phyloP scores from a whole-genome alignment of 2,888 invertebrate species.

The Drosophila mimica region DNA sequence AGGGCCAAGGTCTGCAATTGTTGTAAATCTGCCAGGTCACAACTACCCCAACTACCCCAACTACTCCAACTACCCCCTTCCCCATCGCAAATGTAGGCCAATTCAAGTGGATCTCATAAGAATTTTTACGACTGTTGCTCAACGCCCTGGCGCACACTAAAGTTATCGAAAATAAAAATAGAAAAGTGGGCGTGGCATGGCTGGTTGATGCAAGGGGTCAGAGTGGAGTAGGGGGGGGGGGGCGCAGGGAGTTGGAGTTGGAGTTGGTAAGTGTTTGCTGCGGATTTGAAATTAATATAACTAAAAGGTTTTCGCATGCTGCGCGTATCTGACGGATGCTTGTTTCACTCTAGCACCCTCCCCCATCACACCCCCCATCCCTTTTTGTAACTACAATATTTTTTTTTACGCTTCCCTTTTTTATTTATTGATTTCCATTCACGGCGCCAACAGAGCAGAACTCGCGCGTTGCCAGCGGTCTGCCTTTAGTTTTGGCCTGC shows the following conservation, averaged over 20 bases:
- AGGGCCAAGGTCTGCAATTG: conserved; percentile 54
- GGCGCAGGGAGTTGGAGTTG: not conserved
- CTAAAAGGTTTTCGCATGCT: conserved; percentile 75
- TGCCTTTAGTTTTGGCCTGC: conserved; percentile 45
- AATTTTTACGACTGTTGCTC: conserved; percentile 59
- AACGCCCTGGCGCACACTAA: conserved; percentile 60
- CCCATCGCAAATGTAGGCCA: conserved; percentile 12
- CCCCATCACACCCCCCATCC: not conserved
- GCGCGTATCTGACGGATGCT: conserved; percentile 67
- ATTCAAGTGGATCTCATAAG: conserved; percentile 54
- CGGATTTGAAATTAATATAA: conserved; percentile 80
- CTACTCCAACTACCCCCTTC: not conserved
- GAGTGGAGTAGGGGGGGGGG: not conserved
- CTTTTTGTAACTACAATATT: conserved; percentile 5
- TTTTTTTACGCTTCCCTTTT: conserved; percentile 22
- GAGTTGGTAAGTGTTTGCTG: conserved; percentile 28
- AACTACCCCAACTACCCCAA: not conserved
- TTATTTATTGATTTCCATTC: conserved; percentile 69
- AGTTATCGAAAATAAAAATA: conserved; percentile 45
- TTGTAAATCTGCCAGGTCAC: conserved; percentile 9
- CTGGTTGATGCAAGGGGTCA: not conserved
- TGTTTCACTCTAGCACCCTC: conserved; percentile 19
- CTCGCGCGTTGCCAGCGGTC: conserved; percentile 45
- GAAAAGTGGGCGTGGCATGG: conserved; percentile 26
- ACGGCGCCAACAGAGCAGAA: conserved; percentile 10